These are phyloP conservation scores for Ellobius talpinus DNA, from an alignment of 2,113 vertebrate genomes.

Conservation along the genomic window DNA sequence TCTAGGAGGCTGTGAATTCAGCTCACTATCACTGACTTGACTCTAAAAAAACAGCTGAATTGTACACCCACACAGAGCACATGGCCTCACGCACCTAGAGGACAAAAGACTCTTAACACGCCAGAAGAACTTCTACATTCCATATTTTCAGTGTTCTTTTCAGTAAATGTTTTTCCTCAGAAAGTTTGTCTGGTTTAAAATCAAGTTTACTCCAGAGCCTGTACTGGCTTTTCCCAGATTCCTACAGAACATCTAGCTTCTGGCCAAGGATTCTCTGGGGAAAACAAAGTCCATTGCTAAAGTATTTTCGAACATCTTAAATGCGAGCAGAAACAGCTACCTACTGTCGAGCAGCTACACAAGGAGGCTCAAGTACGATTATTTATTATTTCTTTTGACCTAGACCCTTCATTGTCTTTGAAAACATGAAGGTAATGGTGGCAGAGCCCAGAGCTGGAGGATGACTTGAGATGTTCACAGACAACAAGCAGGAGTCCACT, in stretches of 20 bases:
- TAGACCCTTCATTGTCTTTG: conserved; percentile 53
- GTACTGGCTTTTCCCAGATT: conserved; percentile 11
- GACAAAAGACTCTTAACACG: background rate
- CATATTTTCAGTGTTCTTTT: conserved; percentile 35
- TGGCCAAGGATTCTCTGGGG: conserved; percentile 67
- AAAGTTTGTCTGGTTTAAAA: conserved; percentile 39
- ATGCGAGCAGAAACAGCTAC: conserved; percentile 59
- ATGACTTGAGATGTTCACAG: background rate
- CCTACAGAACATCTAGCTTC: conserved; percentile 59
- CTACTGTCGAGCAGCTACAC: conserved; percentile 58
- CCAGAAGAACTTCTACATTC: background rate
- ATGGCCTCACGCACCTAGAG: background rate
- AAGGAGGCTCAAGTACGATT: conserved; percentile 67
- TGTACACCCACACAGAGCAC: background rate
- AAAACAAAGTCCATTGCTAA: background rate
- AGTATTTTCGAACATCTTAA: conserved; percentile 49
- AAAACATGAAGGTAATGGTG: conserved; percentile 54
- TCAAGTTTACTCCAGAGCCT: conserved; percentile 5
- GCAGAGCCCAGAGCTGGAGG: background rate
- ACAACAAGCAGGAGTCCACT: conserved; percentile 9
- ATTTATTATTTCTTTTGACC: conserved; percentile 62
- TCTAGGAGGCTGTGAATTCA: background rate
- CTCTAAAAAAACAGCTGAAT: background rate
- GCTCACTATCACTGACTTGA: background rate
- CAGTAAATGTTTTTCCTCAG: conserved; percentile 27